These are phyloP conservation scores for Thalpophila matura DNA, from an alignment of 2,888 invertebrate species.

Conservation along the genomic window DNA sequence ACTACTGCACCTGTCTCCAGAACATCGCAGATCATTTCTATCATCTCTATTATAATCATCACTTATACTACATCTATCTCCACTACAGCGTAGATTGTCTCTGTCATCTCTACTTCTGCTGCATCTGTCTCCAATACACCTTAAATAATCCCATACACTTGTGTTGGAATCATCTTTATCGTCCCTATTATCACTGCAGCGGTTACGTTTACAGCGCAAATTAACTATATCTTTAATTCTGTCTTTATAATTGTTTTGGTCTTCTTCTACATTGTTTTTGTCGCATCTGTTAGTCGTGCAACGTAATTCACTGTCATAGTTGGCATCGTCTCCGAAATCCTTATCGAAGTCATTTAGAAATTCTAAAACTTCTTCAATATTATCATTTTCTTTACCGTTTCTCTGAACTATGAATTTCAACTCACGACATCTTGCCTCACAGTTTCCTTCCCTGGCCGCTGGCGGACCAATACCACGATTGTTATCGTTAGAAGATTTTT, in stretches of 20 bases:
- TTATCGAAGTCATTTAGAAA: constrained; percentile 6
- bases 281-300: constrained; percentile 19
- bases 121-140: constrained; percentile 29
- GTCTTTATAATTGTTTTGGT: constrained; percentile 14
- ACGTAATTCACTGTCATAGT: constrained; percentile 1
- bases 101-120: neutral
- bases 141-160: constrained; percentile 19
- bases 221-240: constrained; percentile 15
- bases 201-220: constrained; percentile 35
- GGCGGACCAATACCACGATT: neutral
- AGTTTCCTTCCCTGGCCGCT: neutral
- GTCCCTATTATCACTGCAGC: constrained; percentile 18
- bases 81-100: constrained; percentile 5
- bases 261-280: neutral
- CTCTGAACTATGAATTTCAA: neutral
- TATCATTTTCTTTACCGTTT: neutral
- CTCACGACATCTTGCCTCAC: constrained; percentile 9
- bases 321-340: neutral
- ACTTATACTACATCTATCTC: neutral
- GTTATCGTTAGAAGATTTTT: neutral
- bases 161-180: constrained; percentile 14
- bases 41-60: constrained; percentile 5
- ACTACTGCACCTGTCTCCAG: constrained; percentile 12
- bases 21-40: neutral
- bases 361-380: constrained; percentile 6